phyloP scores from a whole-genome alignment of 2,888 invertebrate genomes.

The Lasioglossum calceatum region DNA sequence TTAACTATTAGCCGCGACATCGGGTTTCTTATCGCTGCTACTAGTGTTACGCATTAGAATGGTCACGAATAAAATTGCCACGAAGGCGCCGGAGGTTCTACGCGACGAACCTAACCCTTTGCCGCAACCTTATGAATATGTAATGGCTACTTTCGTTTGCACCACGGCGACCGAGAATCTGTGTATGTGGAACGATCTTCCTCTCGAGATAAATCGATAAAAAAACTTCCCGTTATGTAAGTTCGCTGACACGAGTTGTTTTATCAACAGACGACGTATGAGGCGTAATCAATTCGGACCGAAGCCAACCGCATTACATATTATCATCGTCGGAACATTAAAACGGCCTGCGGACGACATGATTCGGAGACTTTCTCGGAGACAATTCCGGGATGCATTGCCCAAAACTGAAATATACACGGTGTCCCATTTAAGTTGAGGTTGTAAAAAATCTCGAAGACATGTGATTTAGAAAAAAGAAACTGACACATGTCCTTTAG shows the following conservation, averaged over 20 bases:
- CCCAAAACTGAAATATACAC: too few relatives aligned
- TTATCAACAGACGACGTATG: slow-evolving; percentile 18
- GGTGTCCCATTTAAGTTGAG: too few relatives aligned
- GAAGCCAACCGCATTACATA: neutral
- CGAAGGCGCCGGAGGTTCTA: slow-evolving; percentile 27
- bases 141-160: slow-evolving; percentile 58
- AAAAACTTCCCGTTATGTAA: slow-evolving; percentile 58
- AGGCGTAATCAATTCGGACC: neutral
- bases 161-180: slow-evolving; percentile 41
- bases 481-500: too few relatives aligned
- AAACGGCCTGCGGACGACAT: neutral
- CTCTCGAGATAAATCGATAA: slow-evolving; percentile 59
- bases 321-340: slow-evolving; percentile 20
- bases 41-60: slow-evolving; percentile 27
- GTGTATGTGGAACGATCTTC: slow-evolving; percentile 63
- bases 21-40: neutral
- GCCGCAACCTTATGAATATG: slow-evolving; percentile 69
- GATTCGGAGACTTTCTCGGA: neutral
- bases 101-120: slow-evolving; percentile 41
- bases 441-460: too few relatives aligned
- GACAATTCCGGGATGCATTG: too few relatives aligned
- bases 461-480: too few relatives aligned
- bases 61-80: slow-evolving; percentile 41
- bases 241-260: slow-evolving; percentile 11
- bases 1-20: neutral